Percentiles rank a stretch among this genome's conserved stretches.
Evolutionary conservation across 2,797 vertebrate species (phyloP).

Genomic region (Miichthys miiuy): DNA sequence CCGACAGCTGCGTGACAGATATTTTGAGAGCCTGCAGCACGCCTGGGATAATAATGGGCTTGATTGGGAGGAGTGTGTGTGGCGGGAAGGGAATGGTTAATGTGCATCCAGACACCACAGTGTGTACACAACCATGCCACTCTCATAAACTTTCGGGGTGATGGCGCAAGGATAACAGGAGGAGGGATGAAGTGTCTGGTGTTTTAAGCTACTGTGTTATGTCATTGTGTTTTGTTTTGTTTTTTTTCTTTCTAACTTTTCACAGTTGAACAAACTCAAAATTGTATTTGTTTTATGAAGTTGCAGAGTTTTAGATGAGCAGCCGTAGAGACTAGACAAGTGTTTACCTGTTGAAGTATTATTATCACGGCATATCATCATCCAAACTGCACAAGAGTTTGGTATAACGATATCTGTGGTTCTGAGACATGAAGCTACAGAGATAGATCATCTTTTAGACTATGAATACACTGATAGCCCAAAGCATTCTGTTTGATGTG

Average conservation of each 20-base stretch:
- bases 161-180: slow-evolving; percentile 43
- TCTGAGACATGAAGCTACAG: neutral
- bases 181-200: slow-evolving; percentile 1
- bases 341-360: neutral
- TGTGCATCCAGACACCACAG: slow-evolving; percentile 66
- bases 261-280: neutral
- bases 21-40: slow-evolving; percentile 75
- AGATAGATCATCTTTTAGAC: neutral
- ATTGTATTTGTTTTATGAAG: neutral
- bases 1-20: slow-evolving; percentile 82
- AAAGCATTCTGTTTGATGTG: slow-evolving; percentile 9
- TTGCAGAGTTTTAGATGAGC: neutral
- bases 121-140: slow-evolving; percentile 65
- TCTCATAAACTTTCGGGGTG: slow-evolving; percentile 54
- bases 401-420: slow-evolving; percentile 1
- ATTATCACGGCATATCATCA: neutral
- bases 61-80: slow-evolving; percentile 74
- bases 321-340: neutral
- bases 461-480: neutral
- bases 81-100: slow-evolving; percentile 57
- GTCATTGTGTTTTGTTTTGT: neutral
- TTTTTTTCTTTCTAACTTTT: neutral
- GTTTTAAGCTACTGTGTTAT: slow-evolving; percentile 17
- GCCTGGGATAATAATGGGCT: slow-evolving; percentile 78
- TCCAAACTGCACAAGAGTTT: slow-evolving; percentile 7